These are phyloP conservation scores for Amphipyra berbera DNA, from an alignment of 2,888 invertebrate species.

Conservation along the genomic window DNA sequence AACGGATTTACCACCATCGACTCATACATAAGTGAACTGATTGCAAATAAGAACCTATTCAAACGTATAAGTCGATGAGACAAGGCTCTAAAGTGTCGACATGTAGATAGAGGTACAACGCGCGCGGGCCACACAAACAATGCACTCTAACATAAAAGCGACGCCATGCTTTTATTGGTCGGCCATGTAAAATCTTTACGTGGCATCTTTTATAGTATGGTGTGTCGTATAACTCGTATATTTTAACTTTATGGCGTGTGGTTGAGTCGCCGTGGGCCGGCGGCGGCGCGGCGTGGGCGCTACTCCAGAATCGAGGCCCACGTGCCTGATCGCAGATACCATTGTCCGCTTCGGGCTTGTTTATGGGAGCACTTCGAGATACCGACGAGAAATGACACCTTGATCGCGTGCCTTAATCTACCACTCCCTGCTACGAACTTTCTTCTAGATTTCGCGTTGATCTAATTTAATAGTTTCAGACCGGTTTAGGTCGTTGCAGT, in stretches of 20 bases:
- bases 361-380: slow-evolving; percentile 80
- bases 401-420: slow-evolving; percentile 74
- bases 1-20: too few species aligned
- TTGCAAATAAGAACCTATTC: slow-evolving; percentile 26
- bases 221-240: slow-evolving; percentile 84
- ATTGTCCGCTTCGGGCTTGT: slow-evolving; percentile 83
- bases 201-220: slow-evolving; percentile 81
- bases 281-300: slow-evolving; percentile 80
- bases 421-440: slow-evolving; percentile 58
- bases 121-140: slow-evolving; percentile 75
- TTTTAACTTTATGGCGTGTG: slow-evolving; percentile 80
- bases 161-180: slow-evolving; percentile 80
- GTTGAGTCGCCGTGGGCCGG: slow-evolving; percentile 64
- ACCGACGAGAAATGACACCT: slow-evolving; percentile 79
- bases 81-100: slow-evolving; percentile 53
- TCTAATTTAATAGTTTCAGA: slow-evolving; percentile 42
- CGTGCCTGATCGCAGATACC: slow-evolving; percentile 85
- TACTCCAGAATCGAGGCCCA: slow-evolving; percentile 85
- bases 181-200: slow-evolving; percentile 79
- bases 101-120: slow-evolving; percentile 56
- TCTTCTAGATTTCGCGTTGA: slow-evolving; percentile 52
- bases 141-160: slow-evolving; percentile 78
- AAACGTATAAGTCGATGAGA: slow-evolving; percentile 38
- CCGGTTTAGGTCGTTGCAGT: slow-evolving; percentile 33
- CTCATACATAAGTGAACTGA: slow-evolving; percentile 5